Percentiles rank a stretch among this genome's conserved stretches.
Evolutionary conservation across 2,888 invertebrate species (phyloP).

Genomic region (Lasiommata megera): DNA sequence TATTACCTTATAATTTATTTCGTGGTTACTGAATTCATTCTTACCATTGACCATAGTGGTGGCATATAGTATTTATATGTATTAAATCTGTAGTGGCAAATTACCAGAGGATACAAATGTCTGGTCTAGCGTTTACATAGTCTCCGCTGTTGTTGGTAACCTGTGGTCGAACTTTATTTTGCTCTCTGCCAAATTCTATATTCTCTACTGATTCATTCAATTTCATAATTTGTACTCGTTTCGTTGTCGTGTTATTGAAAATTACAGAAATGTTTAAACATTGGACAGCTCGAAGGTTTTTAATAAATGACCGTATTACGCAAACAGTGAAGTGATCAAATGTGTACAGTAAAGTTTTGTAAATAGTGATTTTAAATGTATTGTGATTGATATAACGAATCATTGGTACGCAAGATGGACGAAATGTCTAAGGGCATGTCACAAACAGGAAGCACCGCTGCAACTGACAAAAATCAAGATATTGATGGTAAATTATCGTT

Average conservation of each 20-base stretch:
- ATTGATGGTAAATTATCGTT: constrained; percentile 63
- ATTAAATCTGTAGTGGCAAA: no score
- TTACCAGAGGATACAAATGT: no score
- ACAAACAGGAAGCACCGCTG: constrained; percentile 78
- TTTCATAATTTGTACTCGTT: constrained; percentile 49
- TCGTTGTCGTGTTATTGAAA: constrained; percentile 51
- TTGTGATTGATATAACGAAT: constrained; percentile 78
- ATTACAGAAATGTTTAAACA: constrained; percentile 64
- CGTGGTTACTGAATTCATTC: no score
- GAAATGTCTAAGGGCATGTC: constrained; percentile 81
- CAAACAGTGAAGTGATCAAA: constrained; percentile 53
- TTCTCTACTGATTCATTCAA: constrained; percentile 39
- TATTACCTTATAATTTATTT: no score
- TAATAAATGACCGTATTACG: constrained; percentile 60
- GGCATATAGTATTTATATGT: no score
- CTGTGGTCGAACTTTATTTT: not conserved
- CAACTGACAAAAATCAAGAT: constrained; percentile 77
- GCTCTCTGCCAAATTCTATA: constrained; percentile 2
- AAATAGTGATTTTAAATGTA: constrained; percentile 61
- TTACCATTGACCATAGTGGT: no score
- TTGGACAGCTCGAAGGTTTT: constrained; percentile 60
- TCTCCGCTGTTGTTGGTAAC: no score
- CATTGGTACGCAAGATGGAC: constrained; percentile 80
- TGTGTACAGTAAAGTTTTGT: constrained; percentile 52
- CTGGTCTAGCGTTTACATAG: no score